Percentiles rank a stretch among this genome's conserved stretches.
Evolutionary conservation across 2,888 invertebrate genomes (phyloP).

Genomic region (Oscheius sp.): DNA sequence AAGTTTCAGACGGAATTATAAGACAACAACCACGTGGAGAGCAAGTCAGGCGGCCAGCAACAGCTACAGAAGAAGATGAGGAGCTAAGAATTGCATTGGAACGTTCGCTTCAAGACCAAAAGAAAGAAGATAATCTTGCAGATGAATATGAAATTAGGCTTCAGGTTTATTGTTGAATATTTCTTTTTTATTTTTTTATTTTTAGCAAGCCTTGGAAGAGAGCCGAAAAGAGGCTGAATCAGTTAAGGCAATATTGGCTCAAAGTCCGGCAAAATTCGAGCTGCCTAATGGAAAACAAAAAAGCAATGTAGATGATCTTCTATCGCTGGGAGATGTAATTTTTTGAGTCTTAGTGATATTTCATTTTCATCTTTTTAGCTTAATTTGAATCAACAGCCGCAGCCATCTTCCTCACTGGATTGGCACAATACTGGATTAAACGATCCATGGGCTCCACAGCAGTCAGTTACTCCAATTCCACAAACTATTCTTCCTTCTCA

Average conservation of each 20-base stretch:
- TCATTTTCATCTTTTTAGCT: not conserved
- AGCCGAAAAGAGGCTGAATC: slow-evolving; percentile 13
- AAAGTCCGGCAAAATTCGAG: not conserved
- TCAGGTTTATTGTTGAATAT: slow-evolving; percentile 79
- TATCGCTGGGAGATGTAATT: slow-evolving; percentile 55
- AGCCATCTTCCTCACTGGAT: slow-evolving; percentile 26
- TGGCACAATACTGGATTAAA: slow-evolving; percentile 29
- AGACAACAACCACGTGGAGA: not conserved
- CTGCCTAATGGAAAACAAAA: slow-evolving; percentile 40
- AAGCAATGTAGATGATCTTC: slow-evolving; percentile 65
- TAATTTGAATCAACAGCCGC: slow-evolving; percentile 18
- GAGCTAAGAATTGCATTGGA: slow-evolving; percentile 96
- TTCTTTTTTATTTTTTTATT: not conserved
- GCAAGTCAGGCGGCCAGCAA: not conserved
- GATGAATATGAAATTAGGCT: slow-evolving; percentile 94
- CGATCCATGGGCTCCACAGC: slow-evolving; percentile 32
- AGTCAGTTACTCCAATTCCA: slow-evolving; percentile 7
- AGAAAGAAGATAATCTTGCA: slow-evolving; percentile 89
- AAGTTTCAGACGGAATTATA: not conserved
- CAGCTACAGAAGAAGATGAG: slow-evolving; percentile 89
- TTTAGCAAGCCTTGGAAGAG: slow-evolving; percentile 28
- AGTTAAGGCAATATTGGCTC: not conserved
- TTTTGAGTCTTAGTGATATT: not conserved
- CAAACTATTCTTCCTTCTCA: slow-evolving; percentile 1
- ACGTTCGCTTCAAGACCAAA: slow-evolving; percentile 97